Percentiles rank a stretch among this genome's conserved stretches.
Conservation (phyloP, 2,797 vertebrate genomes). For the Oreonectes daqikongensis region DNA sequence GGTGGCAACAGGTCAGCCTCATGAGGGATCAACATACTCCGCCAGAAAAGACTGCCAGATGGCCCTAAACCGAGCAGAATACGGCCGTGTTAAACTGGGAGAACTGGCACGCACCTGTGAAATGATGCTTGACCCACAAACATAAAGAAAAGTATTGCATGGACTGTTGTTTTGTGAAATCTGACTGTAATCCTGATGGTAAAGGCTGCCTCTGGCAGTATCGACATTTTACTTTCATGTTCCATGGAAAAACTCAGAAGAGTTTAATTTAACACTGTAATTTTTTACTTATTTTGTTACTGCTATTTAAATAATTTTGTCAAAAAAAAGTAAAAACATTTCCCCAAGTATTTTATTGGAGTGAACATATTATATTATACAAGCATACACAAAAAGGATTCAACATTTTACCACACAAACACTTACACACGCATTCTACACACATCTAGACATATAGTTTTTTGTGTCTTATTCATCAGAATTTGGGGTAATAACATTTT, state of each 20-base stretch:
- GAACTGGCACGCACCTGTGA: constrained; percentile 88
- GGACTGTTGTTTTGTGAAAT: not conserved
- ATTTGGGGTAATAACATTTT: too few relatives aligned
- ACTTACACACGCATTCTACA: constrained; percentile 8
- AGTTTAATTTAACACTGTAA: too few relatives aligned
- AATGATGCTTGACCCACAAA: constrained; percentile 81
- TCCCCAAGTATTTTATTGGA: constrained; percentile 28
- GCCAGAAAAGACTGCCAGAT: constrained; percentile 91
- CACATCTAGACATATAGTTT: not conserved
- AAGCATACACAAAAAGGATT: not conserved
- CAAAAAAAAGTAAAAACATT: not conserved
- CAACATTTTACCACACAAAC: not conserved
- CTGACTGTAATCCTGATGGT: not conserved
- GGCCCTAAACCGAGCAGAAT: constrained; percentile 89
- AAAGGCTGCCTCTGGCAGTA: too few relatives aligned
- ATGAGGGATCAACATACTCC: constrained; percentile 91
- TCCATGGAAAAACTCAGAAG: too few relatives aligned
- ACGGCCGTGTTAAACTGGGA: constrained; percentile 87
- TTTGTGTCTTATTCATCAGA: not conserved
- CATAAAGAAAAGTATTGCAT: constrained; percentile 37
- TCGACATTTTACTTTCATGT: too few relatives aligned
- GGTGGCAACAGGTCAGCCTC: constrained; percentile 93
- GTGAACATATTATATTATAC: constrained; percentile 2
- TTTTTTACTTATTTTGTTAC: not conserved
- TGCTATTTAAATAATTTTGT: not conserved